Conservation (phyloP, 2,888 invertebrate species). For the Leptopilina myrica region DNA sequence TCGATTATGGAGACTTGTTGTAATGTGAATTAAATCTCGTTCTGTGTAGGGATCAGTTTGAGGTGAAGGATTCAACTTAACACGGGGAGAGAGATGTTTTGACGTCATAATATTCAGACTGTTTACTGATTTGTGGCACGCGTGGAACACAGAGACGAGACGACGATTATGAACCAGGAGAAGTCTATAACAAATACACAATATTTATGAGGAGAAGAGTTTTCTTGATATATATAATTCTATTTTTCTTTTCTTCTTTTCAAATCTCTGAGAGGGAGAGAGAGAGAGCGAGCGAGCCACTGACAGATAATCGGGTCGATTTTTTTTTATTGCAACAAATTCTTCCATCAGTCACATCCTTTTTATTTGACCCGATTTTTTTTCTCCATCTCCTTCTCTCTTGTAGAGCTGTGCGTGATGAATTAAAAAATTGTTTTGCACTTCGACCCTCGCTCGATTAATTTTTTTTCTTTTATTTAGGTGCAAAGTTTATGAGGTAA, state of each 20-base stretch:
- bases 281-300: background rate
- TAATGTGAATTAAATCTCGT: constrained; percentile 2
- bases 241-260: too few species aligned
- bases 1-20: constrained; percentile 7
- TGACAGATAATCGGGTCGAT: background rate
- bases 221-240: background rate
- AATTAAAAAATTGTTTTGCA: constrained; percentile 6
- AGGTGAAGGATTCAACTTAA: constrained; percentile 13
- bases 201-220: too few species aligned
- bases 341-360: constrained; percentile 22
- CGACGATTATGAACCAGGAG: background rate
- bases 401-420: background rate
- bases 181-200: background rate
- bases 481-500: background rate
- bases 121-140: constrained; percentile 32
- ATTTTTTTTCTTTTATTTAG: background rate
- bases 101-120: constrained; percentile 25
- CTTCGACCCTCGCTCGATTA: background rate
- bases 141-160: background rate
- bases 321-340: constrained; percentile 1
- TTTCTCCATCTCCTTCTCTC: background rate
- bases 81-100: constrained; percentile 15
- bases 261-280: background rate
- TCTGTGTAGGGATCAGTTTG: background rate
- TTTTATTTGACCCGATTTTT: constrained; percentile 28